These are phyloP conservation scores for Philopedon plagiatum DNA, from an alignment of 2,888 invertebrate genomes.

Conservation along the genomic window DNA sequence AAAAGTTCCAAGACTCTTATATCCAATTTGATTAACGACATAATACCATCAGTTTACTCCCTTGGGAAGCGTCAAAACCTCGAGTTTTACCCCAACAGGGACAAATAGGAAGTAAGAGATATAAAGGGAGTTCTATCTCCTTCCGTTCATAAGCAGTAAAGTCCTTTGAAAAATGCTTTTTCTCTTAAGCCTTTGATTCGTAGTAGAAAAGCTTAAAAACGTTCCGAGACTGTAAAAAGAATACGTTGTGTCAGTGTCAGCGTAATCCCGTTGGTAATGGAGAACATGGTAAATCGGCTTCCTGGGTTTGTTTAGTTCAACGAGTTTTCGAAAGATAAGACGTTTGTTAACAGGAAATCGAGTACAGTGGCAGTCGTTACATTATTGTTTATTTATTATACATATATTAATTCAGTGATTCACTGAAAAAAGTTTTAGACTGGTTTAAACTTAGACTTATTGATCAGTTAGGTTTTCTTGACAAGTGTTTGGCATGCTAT, in stretches of 20 bases:
- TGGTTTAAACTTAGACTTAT: too few species aligned
- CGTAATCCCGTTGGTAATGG: constrained; percentile 28
- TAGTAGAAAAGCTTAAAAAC: constrained; percentile 38
- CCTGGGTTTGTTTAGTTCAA: constrained; percentile 20
- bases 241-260: constrained; percentile 29
- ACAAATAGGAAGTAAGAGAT: constrained; percentile 33
- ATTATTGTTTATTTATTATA: neutral
- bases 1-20: constrained; percentile 3
- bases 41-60: constrained; percentile 19
- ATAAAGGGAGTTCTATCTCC: constrained; percentile 23
- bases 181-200: constrained; percentile 41
- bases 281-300: constrained; percentile 16
- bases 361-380: neutral
- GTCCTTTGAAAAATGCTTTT: constrained; percentile 42
- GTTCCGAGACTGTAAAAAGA: constrained; percentile 38
- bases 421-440: too few species aligned
- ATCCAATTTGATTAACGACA: constrained; percentile 38
- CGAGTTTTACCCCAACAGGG: constrained; percentile 29
- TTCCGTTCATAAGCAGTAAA: constrained; percentile 39
- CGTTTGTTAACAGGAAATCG: constrained; percentile 21
- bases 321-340: constrained; percentile 9
- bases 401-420: too few species aligned
- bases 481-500: too few species aligned
- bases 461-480: too few species aligned
- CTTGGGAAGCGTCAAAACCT: constrained; percentile 27